Conservation (phyloP, 2,113 vertebrate species). For the Phrynocephalus versicolor region DNA sequence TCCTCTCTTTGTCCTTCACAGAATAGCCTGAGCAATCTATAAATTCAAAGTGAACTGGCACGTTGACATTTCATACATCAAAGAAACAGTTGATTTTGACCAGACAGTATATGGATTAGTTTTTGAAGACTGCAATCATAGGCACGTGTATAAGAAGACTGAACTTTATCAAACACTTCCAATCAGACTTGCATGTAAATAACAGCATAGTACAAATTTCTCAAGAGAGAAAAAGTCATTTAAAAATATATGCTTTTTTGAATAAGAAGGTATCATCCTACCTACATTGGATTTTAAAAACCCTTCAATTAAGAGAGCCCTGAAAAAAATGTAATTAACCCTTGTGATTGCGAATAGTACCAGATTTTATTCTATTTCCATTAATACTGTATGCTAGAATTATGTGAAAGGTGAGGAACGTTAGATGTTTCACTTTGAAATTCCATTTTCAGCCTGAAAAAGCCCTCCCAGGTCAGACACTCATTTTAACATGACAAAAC, state of each 20-base stretch:
- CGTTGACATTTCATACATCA: constrained; percentile 30
- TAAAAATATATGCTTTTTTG: background rate
- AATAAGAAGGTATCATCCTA: background rate
- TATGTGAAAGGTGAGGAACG: background rate
- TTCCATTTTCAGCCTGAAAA: background rate
- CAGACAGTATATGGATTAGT: background rate
- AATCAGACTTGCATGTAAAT: background rate
- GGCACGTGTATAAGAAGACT: too few relatives aligned
- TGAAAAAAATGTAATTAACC: too few relatives aligned
- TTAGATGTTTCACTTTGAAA: background rate
- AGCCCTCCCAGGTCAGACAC: background rate
- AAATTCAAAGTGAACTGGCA: background rate
- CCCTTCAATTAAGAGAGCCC: background rate
- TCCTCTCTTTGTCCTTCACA: constrained; percentile 41
- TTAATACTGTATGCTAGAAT: background rate
- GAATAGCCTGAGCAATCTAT: constrained; percentile 30
- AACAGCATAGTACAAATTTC: background rate
- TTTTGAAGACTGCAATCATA: constrained; percentile 14
- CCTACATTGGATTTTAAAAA: background rate
- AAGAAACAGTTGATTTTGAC: constrained; percentile 31
- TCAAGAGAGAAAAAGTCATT: background rate
- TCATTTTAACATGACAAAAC: background rate
- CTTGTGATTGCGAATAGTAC: too few relatives aligned
- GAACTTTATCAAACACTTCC: background rate
- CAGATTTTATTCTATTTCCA: too few relatives aligned